Evolutionary conservation across 2,797 vertebrate genomes (phyloP).

Genomic region (Petrocephalus sullivani): DNA sequence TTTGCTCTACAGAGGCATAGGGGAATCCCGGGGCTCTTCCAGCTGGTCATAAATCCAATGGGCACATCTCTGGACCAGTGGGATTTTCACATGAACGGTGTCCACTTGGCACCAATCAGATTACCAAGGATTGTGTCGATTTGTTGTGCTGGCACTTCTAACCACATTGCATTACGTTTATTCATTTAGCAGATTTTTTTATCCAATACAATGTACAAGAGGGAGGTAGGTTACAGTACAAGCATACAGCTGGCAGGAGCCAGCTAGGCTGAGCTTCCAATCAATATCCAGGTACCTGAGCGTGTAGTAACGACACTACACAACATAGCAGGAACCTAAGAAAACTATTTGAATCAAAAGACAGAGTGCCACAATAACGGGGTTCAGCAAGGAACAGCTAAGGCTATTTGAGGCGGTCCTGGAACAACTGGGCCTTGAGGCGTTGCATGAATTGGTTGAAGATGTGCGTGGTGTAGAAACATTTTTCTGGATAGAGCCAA

Average conservation of each 20-base stretch:
- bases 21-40: not conserved
- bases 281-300: not conserved
- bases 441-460: not conserved
- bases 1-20: not conserved
- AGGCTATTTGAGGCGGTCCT: not conserved
- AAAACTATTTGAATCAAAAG: not conserved
- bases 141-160: not conserved
- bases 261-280: not conserved
- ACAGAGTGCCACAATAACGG: not conserved
- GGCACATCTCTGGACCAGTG: not conserved
- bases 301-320: not conserved
- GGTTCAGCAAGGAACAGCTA: not conserved
- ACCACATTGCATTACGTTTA: not conserved
- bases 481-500: not conserved
- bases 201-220: not conserved
- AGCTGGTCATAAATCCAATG: not conserved
- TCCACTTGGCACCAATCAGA: not conserved
- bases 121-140: not conserved
- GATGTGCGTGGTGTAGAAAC: not conserved
- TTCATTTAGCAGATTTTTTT: not conserved
- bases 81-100: not conserved
- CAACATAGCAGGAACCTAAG: not conserved
- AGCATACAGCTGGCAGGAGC: not conserved
- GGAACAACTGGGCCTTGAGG: not conserved
- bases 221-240: not conserved